Percentiles rank a stretch among this genome's conserved stretches.
phyloP scores from a whole-genome alignment of 2,888 invertebrate genomes.

The Eupithecia abbreviata region DNA sequence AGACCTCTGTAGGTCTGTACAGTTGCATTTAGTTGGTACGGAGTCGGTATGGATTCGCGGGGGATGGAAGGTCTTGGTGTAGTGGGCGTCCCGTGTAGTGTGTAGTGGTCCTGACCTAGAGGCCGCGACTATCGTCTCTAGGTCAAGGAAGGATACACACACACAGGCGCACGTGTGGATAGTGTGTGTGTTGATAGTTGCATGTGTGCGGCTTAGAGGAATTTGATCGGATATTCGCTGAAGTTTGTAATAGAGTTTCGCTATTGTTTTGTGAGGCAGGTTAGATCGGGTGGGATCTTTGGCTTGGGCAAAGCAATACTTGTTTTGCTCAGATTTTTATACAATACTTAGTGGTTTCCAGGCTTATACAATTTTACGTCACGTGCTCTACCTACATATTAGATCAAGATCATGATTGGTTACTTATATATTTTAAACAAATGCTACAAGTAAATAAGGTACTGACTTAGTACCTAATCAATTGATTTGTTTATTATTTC shows the following conservation, averaged over 20 bases:
- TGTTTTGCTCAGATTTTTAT: not conserved
- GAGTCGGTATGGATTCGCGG: conserved; percentile 37
- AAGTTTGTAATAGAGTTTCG: conserved; percentile 31
- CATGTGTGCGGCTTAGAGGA: conserved; percentile 44
- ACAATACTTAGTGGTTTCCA: no score
- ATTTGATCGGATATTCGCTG: conserved; percentile 41
- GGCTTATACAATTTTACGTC: no score
- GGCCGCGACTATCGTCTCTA: conserved; percentile 77
- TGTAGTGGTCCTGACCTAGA: conserved; percentile 82
- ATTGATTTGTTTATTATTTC: no score
- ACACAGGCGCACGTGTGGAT: conserved; percentile 59
- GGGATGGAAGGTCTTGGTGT: conserved; percentile 51
- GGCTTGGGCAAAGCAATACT: not conserved
- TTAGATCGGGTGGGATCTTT: not conserved
- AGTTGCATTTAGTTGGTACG: conserved; percentile 46
- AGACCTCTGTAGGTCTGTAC: conserved; percentile 57
- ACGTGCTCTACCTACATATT: no score
- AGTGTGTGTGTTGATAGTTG: conserved; percentile 37
- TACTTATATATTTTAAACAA: no score
- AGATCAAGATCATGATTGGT: no score
- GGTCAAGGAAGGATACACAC: conserved; percentile 83
- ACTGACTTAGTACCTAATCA: no score
- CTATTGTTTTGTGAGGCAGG: conserved; percentile 18
- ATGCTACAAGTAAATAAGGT: no score
- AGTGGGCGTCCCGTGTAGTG: conserved; percentile 67